Evolutionary conservation across 2,113 vertebrate species (phyloP).

Genomic region (Cryptotis parvus): DNA sequence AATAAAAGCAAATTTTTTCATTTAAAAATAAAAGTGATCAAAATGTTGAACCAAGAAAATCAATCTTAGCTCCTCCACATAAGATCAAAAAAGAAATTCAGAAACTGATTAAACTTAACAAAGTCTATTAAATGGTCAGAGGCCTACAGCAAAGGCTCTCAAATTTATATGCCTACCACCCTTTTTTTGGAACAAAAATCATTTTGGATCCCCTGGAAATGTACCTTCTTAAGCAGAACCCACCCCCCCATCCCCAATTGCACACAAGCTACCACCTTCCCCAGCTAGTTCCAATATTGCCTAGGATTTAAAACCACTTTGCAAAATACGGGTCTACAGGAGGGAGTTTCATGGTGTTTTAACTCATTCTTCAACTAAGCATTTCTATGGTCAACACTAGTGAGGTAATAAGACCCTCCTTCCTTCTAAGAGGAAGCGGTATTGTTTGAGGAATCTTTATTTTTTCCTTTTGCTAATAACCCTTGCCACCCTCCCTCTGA

Average conservation of each 20-base stretch:
- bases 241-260: no score
- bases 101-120: neutral
- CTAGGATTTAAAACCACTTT: no score
- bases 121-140: neutral
- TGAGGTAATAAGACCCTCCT: neutral
- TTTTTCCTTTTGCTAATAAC: neutral
- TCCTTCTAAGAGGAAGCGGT: neutral
- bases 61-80: neutral
- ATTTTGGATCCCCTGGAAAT: no score
- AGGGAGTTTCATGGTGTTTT: no score
- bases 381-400: neutral
- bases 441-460: neutral
- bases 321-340: no score
- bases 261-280: no score
- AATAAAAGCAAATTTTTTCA: neutral
- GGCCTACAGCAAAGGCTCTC: no score
- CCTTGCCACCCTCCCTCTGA: neutral
- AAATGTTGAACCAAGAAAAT: neutral
- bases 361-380: neutral
- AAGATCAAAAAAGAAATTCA: neutral
- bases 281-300: no score
- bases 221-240: neutral
- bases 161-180: no score
- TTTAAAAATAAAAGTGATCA: neutral
- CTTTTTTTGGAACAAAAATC: no score